Conservation (phyloP, 2,888 invertebrate species). For the Crepidodera aurea region DNA sequence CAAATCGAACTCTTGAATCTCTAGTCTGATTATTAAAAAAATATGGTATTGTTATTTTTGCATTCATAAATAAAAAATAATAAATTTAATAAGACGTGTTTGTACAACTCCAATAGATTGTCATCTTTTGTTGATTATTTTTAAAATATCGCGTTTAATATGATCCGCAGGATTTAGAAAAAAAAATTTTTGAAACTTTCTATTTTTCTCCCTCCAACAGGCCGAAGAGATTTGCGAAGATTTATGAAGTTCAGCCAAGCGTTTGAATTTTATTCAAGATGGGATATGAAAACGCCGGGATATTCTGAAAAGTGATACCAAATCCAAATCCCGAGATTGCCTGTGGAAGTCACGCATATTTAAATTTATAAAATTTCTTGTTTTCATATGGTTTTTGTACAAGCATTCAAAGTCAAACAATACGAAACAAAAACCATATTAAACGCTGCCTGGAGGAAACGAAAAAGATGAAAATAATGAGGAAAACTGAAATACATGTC, state of each 20-base stretch:
- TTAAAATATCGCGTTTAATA: too few species aligned
- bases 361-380: slow-evolving; percentile 13
- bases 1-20: too few species aligned
- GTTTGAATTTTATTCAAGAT: slow-evolving; percentile 16
- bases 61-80: too few species aligned
- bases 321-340: slow-evolving; percentile 16
- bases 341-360: slow-evolving; percentile 15
- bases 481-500: not conserved
- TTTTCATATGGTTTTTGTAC: slow-evolving; percentile 4
- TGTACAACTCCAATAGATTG: too few species aligned
- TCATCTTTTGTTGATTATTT: too few species aligned
- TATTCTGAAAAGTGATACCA: slow-evolving; percentile 18
- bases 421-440: slow-evolving; percentile 11
- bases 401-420: slow-evolving; percentile 1
- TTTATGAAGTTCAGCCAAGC: slow-evolving; percentile 16
- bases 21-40: too few species aligned
- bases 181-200: not conserved
- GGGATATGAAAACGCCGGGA: slow-evolving; percentile 11
- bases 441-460: not conserved
- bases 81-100: too few species aligned
- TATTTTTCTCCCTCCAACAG: not conserved
- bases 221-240: slow-evolving; percentile 10
- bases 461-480: not conserved
- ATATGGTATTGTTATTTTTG: too few species aligned
- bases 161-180: not conserved